phyloP scores from a whole-genome alignment of 2,113 vertebrate genomes.

The Chiloscyllium plagiosum region DNA sequence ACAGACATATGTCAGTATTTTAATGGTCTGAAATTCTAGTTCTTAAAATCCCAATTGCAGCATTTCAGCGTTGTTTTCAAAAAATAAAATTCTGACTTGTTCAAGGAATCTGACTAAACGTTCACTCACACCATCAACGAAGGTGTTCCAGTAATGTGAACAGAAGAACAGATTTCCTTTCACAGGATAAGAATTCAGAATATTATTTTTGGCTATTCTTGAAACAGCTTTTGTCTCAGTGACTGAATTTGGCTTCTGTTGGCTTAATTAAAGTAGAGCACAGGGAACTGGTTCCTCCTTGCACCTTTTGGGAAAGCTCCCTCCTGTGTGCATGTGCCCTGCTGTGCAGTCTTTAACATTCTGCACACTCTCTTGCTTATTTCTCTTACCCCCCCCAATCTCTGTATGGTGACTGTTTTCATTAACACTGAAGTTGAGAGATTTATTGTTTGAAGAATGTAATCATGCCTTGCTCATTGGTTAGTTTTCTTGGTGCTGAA shows the following conservation, averaged over 20 bases:
- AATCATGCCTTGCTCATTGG: background rate
- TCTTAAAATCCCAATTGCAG: background rate
- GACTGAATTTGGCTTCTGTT: background rate
- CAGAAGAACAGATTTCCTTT: conserved; percentile 22
- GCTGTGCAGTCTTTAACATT: no score
- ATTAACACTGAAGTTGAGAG: background rate
- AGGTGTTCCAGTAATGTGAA: conserved; percentile 17
- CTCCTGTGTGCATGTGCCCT: background rate
- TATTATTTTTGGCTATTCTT: conserved; percentile 32
- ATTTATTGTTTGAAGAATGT: background rate
- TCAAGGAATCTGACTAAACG: background rate
- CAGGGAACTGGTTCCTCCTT: background rate
- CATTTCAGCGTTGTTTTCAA: background rate
- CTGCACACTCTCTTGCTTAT: background rate
- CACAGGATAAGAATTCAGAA: background rate
- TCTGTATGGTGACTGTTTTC: background rate
- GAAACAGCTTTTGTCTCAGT: background rate
- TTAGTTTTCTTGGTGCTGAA: background rate
- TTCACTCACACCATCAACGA: background rate
- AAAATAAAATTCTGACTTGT: background rate
- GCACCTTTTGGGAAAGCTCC: background rate
- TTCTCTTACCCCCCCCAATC: background rate
- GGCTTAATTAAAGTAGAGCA: background rate
- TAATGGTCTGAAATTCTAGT: background rate
- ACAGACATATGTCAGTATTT: background rate